phyloP scores from a whole-genome alignment of 2,113 vertebrate genomes.

The Paraplagusia blochii region DNA sequence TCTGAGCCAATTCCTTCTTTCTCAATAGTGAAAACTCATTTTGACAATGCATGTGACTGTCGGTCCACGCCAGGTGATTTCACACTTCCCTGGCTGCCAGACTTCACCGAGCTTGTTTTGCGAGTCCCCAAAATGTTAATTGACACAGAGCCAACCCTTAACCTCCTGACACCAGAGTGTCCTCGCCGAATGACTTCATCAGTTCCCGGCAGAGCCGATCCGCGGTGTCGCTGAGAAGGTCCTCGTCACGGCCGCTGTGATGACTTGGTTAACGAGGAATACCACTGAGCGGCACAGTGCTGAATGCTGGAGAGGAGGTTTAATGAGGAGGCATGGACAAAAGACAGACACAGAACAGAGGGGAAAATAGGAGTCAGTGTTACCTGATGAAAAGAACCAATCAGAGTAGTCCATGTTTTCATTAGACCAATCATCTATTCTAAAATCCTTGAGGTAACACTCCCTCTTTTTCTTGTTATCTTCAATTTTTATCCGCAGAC shows the following conservation, averaged over 20 bases:
- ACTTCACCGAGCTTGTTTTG: constrained; percentile 60
- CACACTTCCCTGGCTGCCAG: constrained; percentile 75
- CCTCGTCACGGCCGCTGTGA: constrained; percentile 51
- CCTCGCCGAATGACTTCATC: constrained; percentile 72
- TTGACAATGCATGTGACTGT: constrained; percentile 68
- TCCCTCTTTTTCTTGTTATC: too few species aligned
- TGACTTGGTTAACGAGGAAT: constrained; percentile 67
- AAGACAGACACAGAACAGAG: constrained; percentile 7
- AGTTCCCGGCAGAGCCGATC: constrained; percentile 48
- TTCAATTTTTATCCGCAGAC: too few species aligned
- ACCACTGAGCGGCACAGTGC: constrained; percentile 46
- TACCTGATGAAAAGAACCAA: too few species aligned
- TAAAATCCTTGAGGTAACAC: too few species aligned
- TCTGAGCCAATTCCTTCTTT: constrained; percentile 54
- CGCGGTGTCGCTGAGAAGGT: constrained; percentile 31
- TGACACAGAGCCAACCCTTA: constrained; percentile 73
- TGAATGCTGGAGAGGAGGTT: constrained; percentile 37
- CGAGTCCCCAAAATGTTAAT: constrained; percentile 74
- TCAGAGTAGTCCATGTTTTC: too few species aligned
- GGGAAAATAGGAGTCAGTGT: constrained; percentile 10
- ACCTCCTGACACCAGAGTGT: constrained; percentile 59
- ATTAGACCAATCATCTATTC: too few species aligned
- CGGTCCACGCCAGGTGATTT: constrained; percentile 67
- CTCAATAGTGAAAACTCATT: constrained; percentile 71
- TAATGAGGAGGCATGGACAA: constrained; percentile 52